These are phyloP conservation scores for Stenotaenia linearis DNA, from an alignment of 2,888 invertebrate genomes.

Conservation along the genomic window DNA sequence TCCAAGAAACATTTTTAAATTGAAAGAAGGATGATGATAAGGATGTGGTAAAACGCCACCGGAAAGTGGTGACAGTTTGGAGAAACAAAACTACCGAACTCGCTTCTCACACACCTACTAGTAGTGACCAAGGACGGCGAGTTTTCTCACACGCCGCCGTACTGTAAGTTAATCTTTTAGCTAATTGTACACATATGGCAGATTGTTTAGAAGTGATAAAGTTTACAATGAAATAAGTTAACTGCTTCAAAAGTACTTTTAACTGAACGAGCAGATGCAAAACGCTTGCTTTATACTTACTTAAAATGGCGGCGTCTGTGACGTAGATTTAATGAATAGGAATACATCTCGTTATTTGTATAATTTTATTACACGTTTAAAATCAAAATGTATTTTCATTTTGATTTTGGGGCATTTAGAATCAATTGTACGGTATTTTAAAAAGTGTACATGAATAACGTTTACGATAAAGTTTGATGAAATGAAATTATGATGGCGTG, in stretches of 20 bases:
- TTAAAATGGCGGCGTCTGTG: not conserved
- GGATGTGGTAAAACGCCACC: not conserved
- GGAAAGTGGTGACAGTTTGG: not conserved
- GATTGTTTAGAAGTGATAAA: not conserved
- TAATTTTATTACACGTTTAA: not conserved
- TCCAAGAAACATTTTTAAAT: too few species aligned
- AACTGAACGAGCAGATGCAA: not conserved
- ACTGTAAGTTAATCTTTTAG: not conserved
- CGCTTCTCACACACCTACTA: not conserved
- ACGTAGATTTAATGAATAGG: not conserved
- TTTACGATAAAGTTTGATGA: not conserved
- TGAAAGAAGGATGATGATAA: not conserved
- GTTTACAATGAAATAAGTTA: not conserved
- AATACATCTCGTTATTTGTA: not conserved
- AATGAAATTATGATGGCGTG: not conserved
- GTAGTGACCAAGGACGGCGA: not conserved
- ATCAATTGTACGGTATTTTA: not conserved
- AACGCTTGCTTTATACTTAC: not conserved
- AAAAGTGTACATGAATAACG: not conserved
- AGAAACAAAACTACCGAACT: not conserved
- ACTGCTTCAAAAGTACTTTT: not conserved
- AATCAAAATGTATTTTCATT: not conserved
- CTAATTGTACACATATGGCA: not conserved
- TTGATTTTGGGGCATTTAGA: not conserved
- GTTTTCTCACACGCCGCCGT: not conserved